These are phyloP conservation scores for Pseudorectes ferrugineus DNA, from an alignment of 2,113 vertebrate species.

Conservation along the genomic window DNA sequence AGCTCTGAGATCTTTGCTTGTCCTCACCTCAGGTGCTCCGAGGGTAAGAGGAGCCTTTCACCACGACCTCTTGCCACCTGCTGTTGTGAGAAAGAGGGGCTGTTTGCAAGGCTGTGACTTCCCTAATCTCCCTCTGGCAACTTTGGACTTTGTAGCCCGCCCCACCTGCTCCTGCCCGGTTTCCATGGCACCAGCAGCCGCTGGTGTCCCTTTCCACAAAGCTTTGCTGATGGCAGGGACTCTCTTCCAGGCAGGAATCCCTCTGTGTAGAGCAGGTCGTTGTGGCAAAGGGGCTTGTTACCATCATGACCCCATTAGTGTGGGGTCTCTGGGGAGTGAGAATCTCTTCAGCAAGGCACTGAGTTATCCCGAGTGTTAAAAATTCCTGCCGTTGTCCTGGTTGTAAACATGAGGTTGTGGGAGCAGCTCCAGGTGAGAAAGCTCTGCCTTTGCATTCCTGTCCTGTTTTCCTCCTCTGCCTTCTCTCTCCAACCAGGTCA, in stretches of 20 bases:
- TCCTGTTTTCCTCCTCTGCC: not conserved
- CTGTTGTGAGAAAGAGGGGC: not conserved
- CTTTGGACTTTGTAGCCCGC: not conserved
- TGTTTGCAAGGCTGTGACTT: constrained; percentile 13
- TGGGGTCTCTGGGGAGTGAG: not conserved
- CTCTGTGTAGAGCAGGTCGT: not conserved
- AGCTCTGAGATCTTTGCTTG: not conserved
- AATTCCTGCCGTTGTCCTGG: not conserved
- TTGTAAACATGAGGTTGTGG: not conserved
- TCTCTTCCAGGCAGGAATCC: not conserved
- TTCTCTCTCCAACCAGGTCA: not conserved
- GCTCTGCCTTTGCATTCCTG: not conserved
- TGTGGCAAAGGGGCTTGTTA: not conserved
- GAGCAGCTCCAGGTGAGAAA: not conserved
- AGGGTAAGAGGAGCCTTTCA: not conserved
- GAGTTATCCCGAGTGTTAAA: not conserved
- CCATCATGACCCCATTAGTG: not conserved
- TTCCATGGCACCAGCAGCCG: not conserved
- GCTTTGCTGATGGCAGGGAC: not conserved
- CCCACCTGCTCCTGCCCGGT: not conserved
- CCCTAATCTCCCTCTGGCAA: not conserved
- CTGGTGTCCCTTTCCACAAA: not conserved
- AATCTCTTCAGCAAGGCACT: not conserved
- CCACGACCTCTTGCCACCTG: not conserved
- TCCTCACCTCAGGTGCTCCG: not conserved